phyloP scores from a whole-genome alignment of 2,797 vertebrate genomes.

The Trichosurus vulpecula region DNA sequence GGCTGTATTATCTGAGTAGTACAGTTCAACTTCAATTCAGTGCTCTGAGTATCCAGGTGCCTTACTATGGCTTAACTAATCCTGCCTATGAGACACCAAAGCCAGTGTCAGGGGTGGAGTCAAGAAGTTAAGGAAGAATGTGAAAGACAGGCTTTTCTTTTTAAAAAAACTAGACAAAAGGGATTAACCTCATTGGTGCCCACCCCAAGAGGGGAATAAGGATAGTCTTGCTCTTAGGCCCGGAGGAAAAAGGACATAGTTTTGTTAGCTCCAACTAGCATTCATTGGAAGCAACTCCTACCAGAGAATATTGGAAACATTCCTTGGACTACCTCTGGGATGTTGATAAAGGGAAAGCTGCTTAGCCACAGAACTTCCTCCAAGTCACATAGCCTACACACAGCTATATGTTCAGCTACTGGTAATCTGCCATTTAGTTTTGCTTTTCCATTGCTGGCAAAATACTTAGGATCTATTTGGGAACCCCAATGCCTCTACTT shows the following conservation, averaged over 20 bases:
- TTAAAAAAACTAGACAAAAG: not conserved
- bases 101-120: not conserved
- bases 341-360: not conserved
- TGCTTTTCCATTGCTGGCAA: not conserved
- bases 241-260: not conserved
- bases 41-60: not conserved
- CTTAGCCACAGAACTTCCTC: not conserved
- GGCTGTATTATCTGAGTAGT: not conserved
- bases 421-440: not conserved
- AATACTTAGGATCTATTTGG: not conserved
- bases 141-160: not conserved
- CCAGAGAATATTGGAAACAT: not conserved
- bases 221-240: not conserved
- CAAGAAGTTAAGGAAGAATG: conserved; percentile 16
- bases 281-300: not conserved
- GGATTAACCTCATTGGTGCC: not conserved
- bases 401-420: not conserved
- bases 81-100: conserved; percentile 7
- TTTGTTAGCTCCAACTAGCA: not conserved
- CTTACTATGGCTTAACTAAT: not conserved
- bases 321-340: conserved; percentile 29
- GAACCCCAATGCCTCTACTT: not conserved
- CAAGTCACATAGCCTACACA: not conserved
- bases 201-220: not conserved
- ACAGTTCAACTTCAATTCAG: conserved; percentile 6